Evolutionary conservation across 2,797 vertebrate genomes (phyloP), one percentile per base, ranked within the genome.

Genomic region (Thaleichthys pacificus): DNA sequence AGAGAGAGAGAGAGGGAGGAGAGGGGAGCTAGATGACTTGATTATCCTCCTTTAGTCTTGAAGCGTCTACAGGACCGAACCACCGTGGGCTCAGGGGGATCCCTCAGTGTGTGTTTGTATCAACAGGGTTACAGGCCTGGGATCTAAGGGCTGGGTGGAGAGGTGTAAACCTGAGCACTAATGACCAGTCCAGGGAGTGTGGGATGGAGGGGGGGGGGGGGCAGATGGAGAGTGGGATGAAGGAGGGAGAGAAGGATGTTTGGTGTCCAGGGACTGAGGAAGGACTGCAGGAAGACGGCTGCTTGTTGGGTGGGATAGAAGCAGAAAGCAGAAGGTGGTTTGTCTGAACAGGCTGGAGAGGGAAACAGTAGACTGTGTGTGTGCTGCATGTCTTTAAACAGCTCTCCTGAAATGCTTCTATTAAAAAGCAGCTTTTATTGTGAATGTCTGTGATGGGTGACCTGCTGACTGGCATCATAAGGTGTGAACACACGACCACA

Each of bases 161-260:
- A 15, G 54, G 64, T 47, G 35, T 28, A 32, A 60, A 66, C 22
- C 54, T 66, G 54, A 24, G 51, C 62, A 42, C 54, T 66, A 66
- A 51, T 51, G 49, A 17, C 12, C 12, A 17, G 49, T 35, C 7
- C 32, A 56, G 51, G 51, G 51, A 56, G 47, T 9, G 47, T 4
- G 49, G 12, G 49, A 19, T 3, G 49, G 51, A 56, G 51, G 51
- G 17, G 51, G 51, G 19, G 51, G 19, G 42, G 42, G 2, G 0
- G 2, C 2, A 11, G 9, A 47, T 14, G 19, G 19, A 56, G 51
- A 15, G 51, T n/a, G 51, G 51, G 51, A n/a, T 49, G 17, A 54
- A 8, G 51, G 51, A 54, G 51, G 17, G 51, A 56, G 51, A n/a
- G 51, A n/a, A 8, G n/a, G 51, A 56, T 56, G 51, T 17, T 5